These are phyloP conservation scores for Andrena camellia DNA, from an alignment of 2,888 invertebrate genomes.

Conservation along the genomic window DNA sequence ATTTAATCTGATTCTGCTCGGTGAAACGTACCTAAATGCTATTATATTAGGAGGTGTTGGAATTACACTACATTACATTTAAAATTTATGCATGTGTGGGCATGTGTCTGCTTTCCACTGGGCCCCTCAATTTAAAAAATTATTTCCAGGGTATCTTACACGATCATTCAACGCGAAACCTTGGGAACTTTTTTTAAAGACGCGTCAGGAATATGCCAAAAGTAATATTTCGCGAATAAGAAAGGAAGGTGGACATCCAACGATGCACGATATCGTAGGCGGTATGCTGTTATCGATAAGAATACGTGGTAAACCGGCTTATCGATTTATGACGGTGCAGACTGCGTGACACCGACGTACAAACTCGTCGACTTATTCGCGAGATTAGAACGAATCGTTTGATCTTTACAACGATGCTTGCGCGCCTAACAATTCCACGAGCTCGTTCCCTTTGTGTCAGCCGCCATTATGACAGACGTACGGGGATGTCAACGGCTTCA, in stretches of 20 bases:
- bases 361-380: conserved; percentile 61
- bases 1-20: too few relatives aligned
- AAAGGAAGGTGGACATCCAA: conserved; percentile 45
- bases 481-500: background rate
- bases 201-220: conserved; percentile 17
- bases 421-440: conserved; percentile 22
- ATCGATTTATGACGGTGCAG: conserved; percentile 80
- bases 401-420: conserved; percentile 33
- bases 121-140: too few relatives aligned
- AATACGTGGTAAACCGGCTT: conserved; percentile 68
- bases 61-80: too few relatives aligned
- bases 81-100: too few relatives aligned
- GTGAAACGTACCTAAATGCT: too few relatives aligned
- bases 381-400: conserved; percentile 63
- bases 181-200: background rate
- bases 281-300: conserved; percentile 76
- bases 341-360: conserved; percentile 80
- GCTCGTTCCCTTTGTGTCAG: conserved; percentile 18
- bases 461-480: conserved; percentile 17
- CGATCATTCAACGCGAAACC: background rate
- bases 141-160: background rate
- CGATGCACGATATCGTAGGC: conserved; percentile 65
- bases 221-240: conserved; percentile 22
- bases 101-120: too few relatives aligned
- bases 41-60: too few relatives aligned